Base-by-base conservation (phyloP, 2,888 invertebrate genomes). In the Glyphotaelius pellucidus region DNA sequence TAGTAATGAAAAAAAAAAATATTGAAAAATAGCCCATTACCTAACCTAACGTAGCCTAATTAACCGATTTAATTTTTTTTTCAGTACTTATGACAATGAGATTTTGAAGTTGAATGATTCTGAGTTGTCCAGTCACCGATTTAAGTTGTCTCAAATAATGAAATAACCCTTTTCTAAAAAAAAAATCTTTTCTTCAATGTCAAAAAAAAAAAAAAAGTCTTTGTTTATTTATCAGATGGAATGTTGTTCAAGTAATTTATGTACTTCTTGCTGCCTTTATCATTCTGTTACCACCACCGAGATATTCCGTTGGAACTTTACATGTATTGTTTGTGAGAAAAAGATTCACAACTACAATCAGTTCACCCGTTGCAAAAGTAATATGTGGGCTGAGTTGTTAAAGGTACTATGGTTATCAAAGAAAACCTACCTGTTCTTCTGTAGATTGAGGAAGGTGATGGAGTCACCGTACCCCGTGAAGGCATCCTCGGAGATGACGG, bases 401-500 rank as follows among this genome's bases (percentile, higher is more conserved):
- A 67, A 67, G n/a, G 25, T 9, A 67, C 25, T 67, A 9, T n/a
- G 67, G 25, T 67, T 67, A 67, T n/a, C 67, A 67, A 25, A 25
- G 1, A 25, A 67, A 2, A 67, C 25, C 31, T 15, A 98, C 98
- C 98, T 97, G 95, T 99, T 99, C 95, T 98, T 98, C 94, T 99
- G 98, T 93, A 99, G 96, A 95, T 98, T 98, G 47, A 99, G 97
- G 95, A 98, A 99, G n/a, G 99, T 98, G 93, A 99, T 98, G 47
- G 98, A 98, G 95, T 98, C 98, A 38, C 99, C 99, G 94, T 98
- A 99, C 88, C 98, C 98, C 12, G 97, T 97, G 95, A 99, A 99
- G 3, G 98, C 98, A 94, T 99, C 98, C 94, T 98, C 98, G 47
- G 97, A 96, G 90, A 99, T 97, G 92, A 97, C 96, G 31, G 97